Evolutionary conservation across 2,888 invertebrate species (phyloP), one percentile per base, ranked within the genome.

Genomic region (Nemoura dubitans): DNA sequence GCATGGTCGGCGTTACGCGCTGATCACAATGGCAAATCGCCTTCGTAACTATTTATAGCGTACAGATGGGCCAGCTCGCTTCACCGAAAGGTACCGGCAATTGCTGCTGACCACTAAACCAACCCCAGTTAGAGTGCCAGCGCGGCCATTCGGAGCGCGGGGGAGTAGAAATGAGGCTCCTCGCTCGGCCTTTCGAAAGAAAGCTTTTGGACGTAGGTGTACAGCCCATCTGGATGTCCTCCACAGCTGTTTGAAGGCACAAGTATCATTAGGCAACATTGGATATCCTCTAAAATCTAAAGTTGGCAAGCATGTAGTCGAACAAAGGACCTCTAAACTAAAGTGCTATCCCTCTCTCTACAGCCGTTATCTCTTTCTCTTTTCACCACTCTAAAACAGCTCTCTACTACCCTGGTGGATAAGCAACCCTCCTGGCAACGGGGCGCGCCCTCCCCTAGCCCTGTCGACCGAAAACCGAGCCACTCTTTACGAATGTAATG

Each of bases 201-300:
- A 59, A 6, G 78, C 28, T 78, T 78, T 78, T 78, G 78, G 16
- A 26, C 26, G 28, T 27, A 28, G 78, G 28, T 27, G 78, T 78
- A 28, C 78, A 27, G 81, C 30, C n/a, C 86, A 84, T 86, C 83
- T 83, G 83, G 86, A 27, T 78, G 83, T 82, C 86, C 86, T 86
- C 86, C 86, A 86, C 86, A 86, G 86, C 86, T 86, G 86, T 86
- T 86, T 84, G 76, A 84, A 43, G 86, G 83, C 42, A 84, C 26
- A 76, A 83, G 76, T 28, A 85, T 78, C 77, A 28, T 36, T 42
- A 84, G 84, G 84, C 84, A 84, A 84, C 84, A 30, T 76, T 30
- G 59, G 27, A 25, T 43, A 76, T 28, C 76, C 83, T 83, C 36
- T 83, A 83, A 83, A 83, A 83, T 42, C n/a, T 27, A 84, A 16